A percentile compares a stretch with the other conserved stretches of the same genome.
phyloP scores from a whole-genome alignment of 2,113 vertebrate genomes.

The Sterna hirundo region DNA sequence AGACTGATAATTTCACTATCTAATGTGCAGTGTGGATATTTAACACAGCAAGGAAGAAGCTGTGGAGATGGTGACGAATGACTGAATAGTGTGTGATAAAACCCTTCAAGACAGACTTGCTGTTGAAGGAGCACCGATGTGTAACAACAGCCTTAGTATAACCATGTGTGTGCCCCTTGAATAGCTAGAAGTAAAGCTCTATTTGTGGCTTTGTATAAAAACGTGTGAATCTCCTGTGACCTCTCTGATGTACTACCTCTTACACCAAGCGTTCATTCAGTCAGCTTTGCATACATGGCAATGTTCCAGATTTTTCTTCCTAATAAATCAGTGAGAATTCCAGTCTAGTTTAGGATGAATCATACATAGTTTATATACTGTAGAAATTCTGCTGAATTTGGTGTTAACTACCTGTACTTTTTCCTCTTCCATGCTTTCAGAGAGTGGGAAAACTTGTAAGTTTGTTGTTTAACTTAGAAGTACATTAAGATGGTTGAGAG shows the following conservation, averaged over 20 bases:
- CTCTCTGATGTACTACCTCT: background rate
- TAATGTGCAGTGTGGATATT: background rate
- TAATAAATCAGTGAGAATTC: background rate
- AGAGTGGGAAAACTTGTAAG: slow-evolving; percentile 72
- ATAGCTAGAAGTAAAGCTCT: background rate
- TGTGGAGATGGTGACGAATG: background rate
- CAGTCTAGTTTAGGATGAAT: background rate
- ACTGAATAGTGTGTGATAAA: background rate
- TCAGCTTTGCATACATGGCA: background rate
- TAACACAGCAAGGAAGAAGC: background rate
- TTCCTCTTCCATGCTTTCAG: slow-evolving; percentile 69
- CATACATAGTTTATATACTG: background rate
- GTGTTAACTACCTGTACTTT: slow-evolving; percentile 53
- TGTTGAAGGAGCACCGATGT: background rate
- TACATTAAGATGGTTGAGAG: slow-evolving; percentile 41
- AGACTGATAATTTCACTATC: background rate
- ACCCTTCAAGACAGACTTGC: background rate
- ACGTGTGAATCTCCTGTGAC: background rate
- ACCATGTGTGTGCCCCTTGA: background rate
- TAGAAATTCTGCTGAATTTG: slow-evolving; percentile 40
- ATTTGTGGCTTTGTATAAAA: background rate
- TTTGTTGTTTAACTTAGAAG: slow-evolving; percentile 41
- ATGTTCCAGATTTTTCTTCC: background rate
- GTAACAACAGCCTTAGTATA: background rate
- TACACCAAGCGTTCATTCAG: background rate